Conservation (phyloP, 2,888 invertebrate genomes). For the Hylaea fasciaria region DNA sequence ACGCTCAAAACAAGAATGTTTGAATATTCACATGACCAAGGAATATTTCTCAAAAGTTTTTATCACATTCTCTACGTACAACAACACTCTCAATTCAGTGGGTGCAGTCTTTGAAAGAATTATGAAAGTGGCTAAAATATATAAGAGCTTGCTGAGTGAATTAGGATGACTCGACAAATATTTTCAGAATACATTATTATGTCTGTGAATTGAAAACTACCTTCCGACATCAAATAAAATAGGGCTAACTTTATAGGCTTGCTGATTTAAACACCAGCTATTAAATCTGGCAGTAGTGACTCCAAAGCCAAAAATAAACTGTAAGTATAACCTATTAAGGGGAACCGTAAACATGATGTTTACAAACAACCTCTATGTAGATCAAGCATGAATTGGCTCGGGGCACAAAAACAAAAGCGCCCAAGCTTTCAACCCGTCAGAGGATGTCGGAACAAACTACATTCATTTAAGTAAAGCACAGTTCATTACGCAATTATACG, state of each 20-base stretch:
- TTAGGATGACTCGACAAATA: too few relatives aligned
- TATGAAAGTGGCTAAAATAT: background rate
- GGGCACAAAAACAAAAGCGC: conserved; percentile 43
- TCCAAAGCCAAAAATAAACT: conserved; percentile 16
- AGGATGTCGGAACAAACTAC: conserved; percentile 39
- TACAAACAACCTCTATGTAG: conserved; percentile 37
- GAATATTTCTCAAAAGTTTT: conserved; percentile 1
- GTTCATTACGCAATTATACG: conserved; percentile 59
- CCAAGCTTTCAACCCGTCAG: conserved; percentile 43
- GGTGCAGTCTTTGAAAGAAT: conserved; percentile 1
- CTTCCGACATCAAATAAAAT: background rate
- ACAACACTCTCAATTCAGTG: background rate
- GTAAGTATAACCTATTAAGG: conserved; percentile 17
- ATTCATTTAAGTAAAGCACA: conserved; percentile 53
- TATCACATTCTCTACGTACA: conserved; percentile 8
- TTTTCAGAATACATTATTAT: too few relatives aligned
- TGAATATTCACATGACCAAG: conserved; percentile 4
- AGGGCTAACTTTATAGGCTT: background rate
- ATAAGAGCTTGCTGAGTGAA: background rate
- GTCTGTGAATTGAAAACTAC: background rate
- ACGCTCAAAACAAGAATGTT: background rate
- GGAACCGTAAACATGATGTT: conserved; percentile 32
- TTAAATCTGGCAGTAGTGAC: conserved; percentile 6
- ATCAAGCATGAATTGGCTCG: conserved; percentile 41
- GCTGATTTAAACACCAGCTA: background rate